phyloP scores from a whole-genome alignment of 1,140 invertebrate species.

The Ceratina japonica region DNA sequence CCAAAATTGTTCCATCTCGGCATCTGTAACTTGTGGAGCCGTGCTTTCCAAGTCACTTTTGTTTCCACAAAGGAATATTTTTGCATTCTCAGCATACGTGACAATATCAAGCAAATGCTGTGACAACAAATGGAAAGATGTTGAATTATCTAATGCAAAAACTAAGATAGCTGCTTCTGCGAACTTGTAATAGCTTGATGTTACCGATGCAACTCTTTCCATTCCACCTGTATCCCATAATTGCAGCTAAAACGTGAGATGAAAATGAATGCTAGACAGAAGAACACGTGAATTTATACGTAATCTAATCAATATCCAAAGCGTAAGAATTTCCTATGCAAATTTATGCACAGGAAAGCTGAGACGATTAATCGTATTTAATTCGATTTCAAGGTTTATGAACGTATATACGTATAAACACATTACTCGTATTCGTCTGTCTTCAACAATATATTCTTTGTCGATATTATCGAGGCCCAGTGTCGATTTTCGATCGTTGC shows the following conservation, averaged over 20 bases:
- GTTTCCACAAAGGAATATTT: conserved; percentile 95
- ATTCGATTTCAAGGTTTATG: conserved; percentile 6
- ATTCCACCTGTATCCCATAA: conserved; percentile 96
- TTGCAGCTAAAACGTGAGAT: conserved; percentile 85
- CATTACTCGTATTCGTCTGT: conserved; percentile 88
- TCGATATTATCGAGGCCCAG: conserved; percentile 95
- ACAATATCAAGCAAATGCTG: conserved; percentile 95
- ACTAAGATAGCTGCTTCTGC: conserved; percentile 94
- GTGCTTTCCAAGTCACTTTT: conserved; percentile 89
- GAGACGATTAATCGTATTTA: not conserved
- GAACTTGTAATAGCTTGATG: conserved; percentile 96
- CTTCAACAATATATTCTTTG: conserved; percentile 86
- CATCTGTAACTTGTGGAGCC: conserved; percentile 89
- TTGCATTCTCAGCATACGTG: conserved; percentile 94
- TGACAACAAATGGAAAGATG: conserved; percentile 94
- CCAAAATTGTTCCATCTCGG: conserved; percentile 95
- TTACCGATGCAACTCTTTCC: conserved; percentile 96
- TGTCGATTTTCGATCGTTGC: conserved; percentile 91
- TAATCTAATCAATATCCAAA: no score
- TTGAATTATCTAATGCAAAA: conserved; percentile 93
- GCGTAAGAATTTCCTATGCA: not conserved
- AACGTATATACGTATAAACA: conserved; percentile 1
- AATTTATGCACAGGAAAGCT: not conserved
- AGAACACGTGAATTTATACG: not conserved
- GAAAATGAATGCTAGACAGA: not conserved